Evolutionary conservation across 2,113 vertebrate genomes (phyloP), one percentile per base, ranked within the genome.

Genomic region (Tor tambroides): DNA sequence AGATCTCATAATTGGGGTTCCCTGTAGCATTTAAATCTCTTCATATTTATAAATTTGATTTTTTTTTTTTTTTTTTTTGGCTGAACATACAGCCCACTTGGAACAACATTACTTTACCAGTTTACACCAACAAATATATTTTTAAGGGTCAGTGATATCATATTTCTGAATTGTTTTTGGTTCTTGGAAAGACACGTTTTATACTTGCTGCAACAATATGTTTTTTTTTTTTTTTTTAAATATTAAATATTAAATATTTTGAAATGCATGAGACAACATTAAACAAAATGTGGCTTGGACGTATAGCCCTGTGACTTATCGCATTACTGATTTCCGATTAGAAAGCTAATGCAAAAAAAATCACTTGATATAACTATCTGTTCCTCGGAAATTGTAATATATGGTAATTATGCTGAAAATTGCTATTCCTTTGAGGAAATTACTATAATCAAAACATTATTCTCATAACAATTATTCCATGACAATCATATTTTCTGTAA

Each of bases 361-460:
- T 41, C 56, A 6, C 80, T 65, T 43, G 12, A 81, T 28, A 81
- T 81, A 46, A 71, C 81, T 71, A 71, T 71, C 81, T 71, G 43
- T 21, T 83, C 11, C 61, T 83, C n/a, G 5, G 63, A 83, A 83
- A 83, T 51, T 8, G 41, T 83, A 81, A 81, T 81, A 46, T 65
- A 82, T 82, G 80, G 14, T 82, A 69, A 67, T 78, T 41, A 38
- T 65, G 15, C 59, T 21, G 23, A 75, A 75, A 83, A 80, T 72
- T 72, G 46, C 38, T 59, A 81, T 80, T 86, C 38, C 49, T 56
- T 74, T 43, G 56, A 72, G 63, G 23, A 63, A 82, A 32, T 32
- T n/a, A 76, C 54, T 82, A 38, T 75, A 87, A 82, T 81, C 71
- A 82, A 75, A 87, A 83, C 43, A 32, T 35, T 83, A 41, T 87